Evolutionary conservation across 2,888 invertebrate species (phyloP), one percentile per base, ranked within the genome.

Genomic region (Acleris sparsana): DNA sequence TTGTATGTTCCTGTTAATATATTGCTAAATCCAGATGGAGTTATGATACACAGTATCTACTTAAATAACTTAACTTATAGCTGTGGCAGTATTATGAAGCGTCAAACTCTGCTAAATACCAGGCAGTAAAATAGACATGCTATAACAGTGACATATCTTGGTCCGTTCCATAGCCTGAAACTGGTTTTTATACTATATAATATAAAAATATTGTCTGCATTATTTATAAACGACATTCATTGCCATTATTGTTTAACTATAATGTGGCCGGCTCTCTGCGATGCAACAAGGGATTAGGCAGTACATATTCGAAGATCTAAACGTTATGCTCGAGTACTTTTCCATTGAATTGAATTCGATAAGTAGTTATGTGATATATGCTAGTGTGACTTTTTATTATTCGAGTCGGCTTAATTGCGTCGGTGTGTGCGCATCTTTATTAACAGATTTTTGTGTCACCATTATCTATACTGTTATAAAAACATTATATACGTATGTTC

Each of bases 351-450:
- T 88, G 85, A 86, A 85, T 85, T 86, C 83, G 86, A 85, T 86
- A 89, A 88, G 87, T 86, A 85, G 85, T 85, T 85, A 88, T 85
- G 90, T 92, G 88, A 86, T 83, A 82, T 92, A 89, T 89, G 89
- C 85, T 86, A 84, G 81, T 80, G 75, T 75, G 79, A 77, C 80
- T 90, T 88, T 90, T 87, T 89, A 88, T 88, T 88, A 88, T 87
- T 85, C 75, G 72, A 80, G 87, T 89, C 89, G 88, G 89, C 77
- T 83, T 89, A 86, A 88, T 88, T 88, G 86, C 87, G 85, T 77
- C 70, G 75, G 79, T 72, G 73, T 62, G 22, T 56, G 48, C 44
- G 73, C 74, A 39, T 13, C 62, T 71, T 62, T 67, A 72, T 63
- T 56, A 62, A 55, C 67, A 69, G 66, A 51, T 52, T 62, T 63